Evolutionary conservation across 2,888 invertebrate genomes (phyloP).

Genomic region (Andricus curvator): DNA sequence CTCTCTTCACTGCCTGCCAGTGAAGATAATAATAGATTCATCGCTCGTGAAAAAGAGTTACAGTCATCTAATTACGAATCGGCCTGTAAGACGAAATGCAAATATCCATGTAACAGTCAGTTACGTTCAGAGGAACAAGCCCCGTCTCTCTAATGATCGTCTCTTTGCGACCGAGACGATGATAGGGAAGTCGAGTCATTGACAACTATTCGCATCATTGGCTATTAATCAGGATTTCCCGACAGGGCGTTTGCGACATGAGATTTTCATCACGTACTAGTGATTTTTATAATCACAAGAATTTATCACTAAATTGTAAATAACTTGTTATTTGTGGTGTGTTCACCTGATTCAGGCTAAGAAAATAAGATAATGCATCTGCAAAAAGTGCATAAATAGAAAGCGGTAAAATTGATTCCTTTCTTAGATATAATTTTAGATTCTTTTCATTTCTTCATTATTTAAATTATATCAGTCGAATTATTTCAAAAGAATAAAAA

Average conservation of each 20-base stretch:
- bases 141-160: conserved; percentile 41
- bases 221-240: conserved; percentile 29
- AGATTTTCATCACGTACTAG: conserved; percentile 20
- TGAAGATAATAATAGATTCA: conserved; percentile 58
- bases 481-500: not conserved
- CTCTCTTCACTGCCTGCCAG: conserved; percentile 53
- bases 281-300: conserved; percentile 8
- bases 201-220: conserved; percentile 33
- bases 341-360: not conserved
- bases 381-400: not conserved
- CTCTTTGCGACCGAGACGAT: conserved; percentile 18
- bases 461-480: not conserved
- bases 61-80: conserved; percentile 60
- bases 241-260: not conserved
- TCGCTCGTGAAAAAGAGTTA: conserved; percentile 57
- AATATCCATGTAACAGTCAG: conserved; percentile 57
- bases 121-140: conserved; percentile 58
- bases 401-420: not conserved
- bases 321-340: not conserved
- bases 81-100: conserved; percentile 58
- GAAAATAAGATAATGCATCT: not conserved
- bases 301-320: not conserved
- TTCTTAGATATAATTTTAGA: not conserved
- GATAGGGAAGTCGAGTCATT: conserved; percentile 35
- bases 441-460: not conserved